Conservation (phyloP, 2,888 invertebrate species). For the Alentia gelatinosa region DNA sequence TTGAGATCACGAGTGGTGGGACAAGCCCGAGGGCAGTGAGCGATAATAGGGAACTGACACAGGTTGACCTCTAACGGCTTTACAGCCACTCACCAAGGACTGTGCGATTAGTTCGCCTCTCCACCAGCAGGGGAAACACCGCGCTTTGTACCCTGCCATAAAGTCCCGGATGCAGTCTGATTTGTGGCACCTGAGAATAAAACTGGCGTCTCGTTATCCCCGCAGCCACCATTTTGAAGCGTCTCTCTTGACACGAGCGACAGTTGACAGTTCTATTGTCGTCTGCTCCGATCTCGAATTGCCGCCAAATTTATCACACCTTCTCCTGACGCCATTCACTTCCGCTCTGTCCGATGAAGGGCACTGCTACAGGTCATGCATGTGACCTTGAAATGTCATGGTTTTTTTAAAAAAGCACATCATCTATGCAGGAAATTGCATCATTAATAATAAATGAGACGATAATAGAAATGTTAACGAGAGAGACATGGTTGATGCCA, state of each 20-base stretch:
- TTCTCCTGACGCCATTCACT: background rate
- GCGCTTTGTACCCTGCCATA: conserved; percentile 1
- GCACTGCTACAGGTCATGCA: background rate
- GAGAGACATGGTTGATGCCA: background rate
- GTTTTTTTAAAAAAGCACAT: background rate
- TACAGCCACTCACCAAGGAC: background rate
- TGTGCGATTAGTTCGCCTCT: background rate
- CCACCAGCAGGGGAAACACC: background rate
- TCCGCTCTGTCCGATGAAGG: background rate
- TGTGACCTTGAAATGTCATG: conserved; percentile 20
- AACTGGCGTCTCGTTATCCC: background rate
- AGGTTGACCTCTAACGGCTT: conserved; percentile 30
- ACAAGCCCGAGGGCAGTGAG: background rate
- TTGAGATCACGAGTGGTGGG: conserved; percentile 27
- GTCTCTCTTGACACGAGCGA: background rate
- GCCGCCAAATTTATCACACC: conserved; percentile 31
- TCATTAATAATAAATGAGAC: background rate
- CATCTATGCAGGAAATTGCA: background rate
- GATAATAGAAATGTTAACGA: background rate
- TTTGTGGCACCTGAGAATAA: conserved; percentile 38
- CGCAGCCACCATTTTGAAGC: background rate
- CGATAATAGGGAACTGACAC: conserved; percentile 23
- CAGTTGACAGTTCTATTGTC: conserved; percentile 40
- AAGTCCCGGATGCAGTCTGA: conserved; percentile 29
- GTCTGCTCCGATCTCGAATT: background rate